Conservation (phyloP, 2,113 vertebrate genomes). For the Neoarius graeffei region DNA sequence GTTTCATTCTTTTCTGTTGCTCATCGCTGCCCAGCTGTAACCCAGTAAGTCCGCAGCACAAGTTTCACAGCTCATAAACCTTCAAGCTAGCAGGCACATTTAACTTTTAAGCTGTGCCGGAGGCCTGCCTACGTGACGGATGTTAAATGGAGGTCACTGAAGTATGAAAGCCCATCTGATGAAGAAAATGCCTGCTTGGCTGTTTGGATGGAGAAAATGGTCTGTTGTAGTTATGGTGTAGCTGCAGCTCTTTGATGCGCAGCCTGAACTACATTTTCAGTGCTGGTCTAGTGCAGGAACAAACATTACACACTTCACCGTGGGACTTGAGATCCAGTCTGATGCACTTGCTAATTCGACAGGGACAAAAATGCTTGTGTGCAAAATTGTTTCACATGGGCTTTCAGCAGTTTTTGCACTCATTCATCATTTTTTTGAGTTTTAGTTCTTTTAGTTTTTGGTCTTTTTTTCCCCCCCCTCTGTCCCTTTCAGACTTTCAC, state of each 20-base stretch:
- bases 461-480: no score
- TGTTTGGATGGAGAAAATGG: conserved; percentile 27
- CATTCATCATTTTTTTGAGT: background rate
- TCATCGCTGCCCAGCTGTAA: conserved; percentile 10
- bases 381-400: background rate
- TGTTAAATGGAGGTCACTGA: conserved; percentile 18
- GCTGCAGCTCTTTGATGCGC: conserved; percentile 20
- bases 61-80: conserved; percentile 31
- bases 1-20: background rate
- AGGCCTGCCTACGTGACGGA: background rate
- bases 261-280: background rate
- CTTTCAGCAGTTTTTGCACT: background rate
- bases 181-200: background rate
- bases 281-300: conserved; percentile 16
- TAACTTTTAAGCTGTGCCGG: background rate
- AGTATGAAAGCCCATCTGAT: conserved; percentile 30
- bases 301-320: background rate
- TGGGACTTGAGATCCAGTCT: conserved; percentile 2
- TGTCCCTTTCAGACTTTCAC: background rate
- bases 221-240: conserved; percentile 23
- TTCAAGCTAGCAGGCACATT: background rate
- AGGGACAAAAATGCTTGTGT: background rate
- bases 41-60: background rate
- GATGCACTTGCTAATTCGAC: background rate
- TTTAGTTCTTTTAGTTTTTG: background rate